Evolutionary conservation across 2,888 invertebrate species (phyloP).

Genomic region (Lithophane leautieri): DNA sequence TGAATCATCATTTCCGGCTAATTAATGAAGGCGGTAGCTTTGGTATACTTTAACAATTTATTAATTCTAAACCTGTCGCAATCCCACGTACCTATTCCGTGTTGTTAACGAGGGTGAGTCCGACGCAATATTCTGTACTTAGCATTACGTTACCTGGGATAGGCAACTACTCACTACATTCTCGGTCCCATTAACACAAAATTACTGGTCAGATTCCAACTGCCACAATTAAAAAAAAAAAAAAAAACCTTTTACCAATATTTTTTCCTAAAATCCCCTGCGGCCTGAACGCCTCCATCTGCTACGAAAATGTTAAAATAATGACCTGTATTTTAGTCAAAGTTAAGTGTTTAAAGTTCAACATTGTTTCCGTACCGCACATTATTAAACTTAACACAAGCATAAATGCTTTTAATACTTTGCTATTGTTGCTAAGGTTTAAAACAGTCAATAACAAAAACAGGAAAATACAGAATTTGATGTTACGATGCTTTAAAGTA

Average conservation of each 20-base stretch:
- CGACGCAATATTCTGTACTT: constrained; percentile 21
- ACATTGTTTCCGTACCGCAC: not conserved
- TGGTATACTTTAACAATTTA: constrained; percentile 20
- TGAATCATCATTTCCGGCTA: not conserved
- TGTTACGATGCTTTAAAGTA: not conserved
- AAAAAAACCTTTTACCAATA: too few relatives aligned
- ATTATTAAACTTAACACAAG: not conserved
- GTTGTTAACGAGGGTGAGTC: constrained; percentile 46
- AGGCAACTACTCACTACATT: constrained; percentile 1
- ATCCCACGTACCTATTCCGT: not conserved
- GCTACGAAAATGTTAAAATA: not conserved
- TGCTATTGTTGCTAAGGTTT: not conserved
- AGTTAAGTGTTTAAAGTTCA: not conserved
- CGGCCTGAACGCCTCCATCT: not conserved
- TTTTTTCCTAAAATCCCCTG: not conserved
- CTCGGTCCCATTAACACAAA: constrained; percentile 4
- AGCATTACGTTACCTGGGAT: constrained; percentile 10
- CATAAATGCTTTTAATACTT: not conserved
- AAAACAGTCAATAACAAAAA: not conserved
- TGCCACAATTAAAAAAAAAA: too few relatives aligned
- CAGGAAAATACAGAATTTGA: not conserved
- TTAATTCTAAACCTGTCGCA: constrained; percentile 23
- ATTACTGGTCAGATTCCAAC: not conserved
- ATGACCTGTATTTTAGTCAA: not conserved
- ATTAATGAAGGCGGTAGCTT: constrained; percentile 26